phyloP scores from a whole-genome alignment of 1,140 invertebrate genomes.

The Chelonus insularis region DNA sequence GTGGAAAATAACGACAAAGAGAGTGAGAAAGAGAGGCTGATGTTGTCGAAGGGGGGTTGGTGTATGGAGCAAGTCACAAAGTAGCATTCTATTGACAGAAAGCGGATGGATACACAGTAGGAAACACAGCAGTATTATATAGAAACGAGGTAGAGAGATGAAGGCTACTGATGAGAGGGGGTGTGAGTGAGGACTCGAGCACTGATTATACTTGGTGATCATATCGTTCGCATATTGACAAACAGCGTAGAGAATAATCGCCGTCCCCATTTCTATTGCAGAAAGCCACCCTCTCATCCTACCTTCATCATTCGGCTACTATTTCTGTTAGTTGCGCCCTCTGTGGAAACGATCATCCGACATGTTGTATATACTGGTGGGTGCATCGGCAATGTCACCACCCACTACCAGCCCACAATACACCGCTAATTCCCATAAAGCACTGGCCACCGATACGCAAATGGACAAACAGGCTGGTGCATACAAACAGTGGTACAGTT shows the following conservation, averaged over 20 bases:
- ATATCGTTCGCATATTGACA: conserved; percentile 56
- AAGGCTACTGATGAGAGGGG: too few relatives aligned
- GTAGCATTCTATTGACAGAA: conserved; percentile 53
- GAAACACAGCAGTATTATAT: too few relatives aligned
- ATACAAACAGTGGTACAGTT: conserved; percentile 26
- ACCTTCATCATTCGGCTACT: too few relatives aligned
- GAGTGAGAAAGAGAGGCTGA: not conserved
- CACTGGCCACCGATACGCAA: conserved; percentile 49
- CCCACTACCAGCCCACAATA: conserved; percentile 56
- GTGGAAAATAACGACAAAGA: conserved; percentile 2
- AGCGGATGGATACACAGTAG: conserved; percentile 16
- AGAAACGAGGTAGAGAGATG: too few relatives aligned
- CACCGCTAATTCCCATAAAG: conserved; percentile 58
- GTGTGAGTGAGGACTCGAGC: too few relatives aligned
- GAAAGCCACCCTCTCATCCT: too few relatives aligned
- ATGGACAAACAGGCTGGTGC: conserved; percentile 53
- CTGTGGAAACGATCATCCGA: too few relatives aligned
- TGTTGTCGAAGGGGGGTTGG: too few relatives aligned
- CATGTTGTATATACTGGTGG: too few relatives aligned
- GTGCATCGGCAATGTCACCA: conserved; percentile 50
- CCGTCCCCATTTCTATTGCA: conserved; percentile 17
- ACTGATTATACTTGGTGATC: conserved; percentile 57
- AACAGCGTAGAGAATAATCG: conserved; percentile 48
- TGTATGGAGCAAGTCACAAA: conserved; percentile 35
- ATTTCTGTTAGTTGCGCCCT: too few relatives aligned